A percentile compares a stretch with the other conserved stretches of the same genome.
phyloP scores from a whole-genome alignment of 2,797 vertebrate species.

The Macropus fuliginosus region DNA sequence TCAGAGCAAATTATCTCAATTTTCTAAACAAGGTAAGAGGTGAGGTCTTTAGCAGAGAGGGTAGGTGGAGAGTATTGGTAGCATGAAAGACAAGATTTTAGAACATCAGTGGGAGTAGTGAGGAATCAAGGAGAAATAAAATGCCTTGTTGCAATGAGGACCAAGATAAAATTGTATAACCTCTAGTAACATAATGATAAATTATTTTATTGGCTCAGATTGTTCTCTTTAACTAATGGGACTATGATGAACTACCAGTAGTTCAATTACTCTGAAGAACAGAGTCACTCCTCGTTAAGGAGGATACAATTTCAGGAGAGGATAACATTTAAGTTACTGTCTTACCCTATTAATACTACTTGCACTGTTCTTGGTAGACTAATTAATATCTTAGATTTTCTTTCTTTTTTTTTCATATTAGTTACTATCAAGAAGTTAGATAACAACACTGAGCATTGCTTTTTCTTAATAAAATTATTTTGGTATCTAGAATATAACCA shows the following conservation, averaged over 20 bases:
- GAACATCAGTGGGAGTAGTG: not conserved
- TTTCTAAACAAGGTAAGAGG: not conserved
- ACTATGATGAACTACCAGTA: not conserved
- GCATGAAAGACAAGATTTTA: not conserved
- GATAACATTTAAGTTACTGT: not conserved
- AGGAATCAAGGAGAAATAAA: not conserved
- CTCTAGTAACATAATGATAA: not conserved
- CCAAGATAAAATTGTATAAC: not conserved
- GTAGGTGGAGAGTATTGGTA: not conserved
- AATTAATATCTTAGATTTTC: not conserved
- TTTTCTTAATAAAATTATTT: conserved; percentile 35
- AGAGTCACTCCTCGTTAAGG: not conserved
- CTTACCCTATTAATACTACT: not conserved
- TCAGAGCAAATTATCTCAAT: not conserved
- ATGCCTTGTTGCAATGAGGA: not conserved
- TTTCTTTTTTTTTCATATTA: not conserved
- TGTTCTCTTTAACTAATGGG: not conserved
- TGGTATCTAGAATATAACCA: conserved; percentile 23
- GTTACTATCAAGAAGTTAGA: not conserved
- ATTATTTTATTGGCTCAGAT: not conserved
- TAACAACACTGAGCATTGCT: not conserved
- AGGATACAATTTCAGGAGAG: conserved; percentile 9
- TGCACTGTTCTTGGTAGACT: conserved; percentile 11
- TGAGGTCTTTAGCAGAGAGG: not conserved
- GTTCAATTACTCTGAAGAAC: not conserved